These are phyloP conservation scores for Zoanthus gigantus DNA, from an alignment of 92 coral and sea anemone genomes.

Conservation along the genomic window DNA sequence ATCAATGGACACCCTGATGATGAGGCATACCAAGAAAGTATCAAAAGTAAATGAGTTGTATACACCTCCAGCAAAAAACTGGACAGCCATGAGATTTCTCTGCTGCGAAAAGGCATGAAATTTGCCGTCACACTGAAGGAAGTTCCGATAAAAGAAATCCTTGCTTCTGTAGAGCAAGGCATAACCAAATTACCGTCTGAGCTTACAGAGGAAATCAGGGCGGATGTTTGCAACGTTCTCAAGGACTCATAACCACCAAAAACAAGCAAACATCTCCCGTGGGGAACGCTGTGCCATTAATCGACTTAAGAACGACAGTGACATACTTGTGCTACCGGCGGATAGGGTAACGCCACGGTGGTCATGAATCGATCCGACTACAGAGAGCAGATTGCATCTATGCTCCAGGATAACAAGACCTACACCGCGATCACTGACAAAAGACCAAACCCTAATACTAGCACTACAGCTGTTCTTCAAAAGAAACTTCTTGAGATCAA, in stretches of 20 bases:
- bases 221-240: too few relatives aligned
- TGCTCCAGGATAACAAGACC: neutral
- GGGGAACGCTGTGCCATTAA: slow-evolving; percentile 10
- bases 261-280: slow-evolving; percentile 1
- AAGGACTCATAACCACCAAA: neutral
- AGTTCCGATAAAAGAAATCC: neutral
- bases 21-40: neutral
- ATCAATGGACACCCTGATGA: too few relatives aligned
- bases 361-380: too few relatives aligned
- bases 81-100: neutral
- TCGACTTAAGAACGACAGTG: neutral
- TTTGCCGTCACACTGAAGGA: slow-evolving; percentile 32
- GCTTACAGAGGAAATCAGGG: too few relatives aligned
- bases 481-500: neutral
- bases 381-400: neutral
- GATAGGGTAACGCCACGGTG: neutral
- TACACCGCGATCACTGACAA: neutral
- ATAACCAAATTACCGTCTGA: too few relatives aligned
- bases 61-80: neutral
- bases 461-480: too few relatives aligned
- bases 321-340: neutral
- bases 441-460: neutral
- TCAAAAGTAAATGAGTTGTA: slow-evolving; percentile 6
- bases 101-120: slow-evolving; percentile 31
- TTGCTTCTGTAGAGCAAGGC: too few relatives aligned